A percentile compares a stretch with the other conserved stretches of the same genome.
phyloP scores from a whole-genome alignment of 2,113 vertebrate species.

The Sapayoa aenigma region DNA sequence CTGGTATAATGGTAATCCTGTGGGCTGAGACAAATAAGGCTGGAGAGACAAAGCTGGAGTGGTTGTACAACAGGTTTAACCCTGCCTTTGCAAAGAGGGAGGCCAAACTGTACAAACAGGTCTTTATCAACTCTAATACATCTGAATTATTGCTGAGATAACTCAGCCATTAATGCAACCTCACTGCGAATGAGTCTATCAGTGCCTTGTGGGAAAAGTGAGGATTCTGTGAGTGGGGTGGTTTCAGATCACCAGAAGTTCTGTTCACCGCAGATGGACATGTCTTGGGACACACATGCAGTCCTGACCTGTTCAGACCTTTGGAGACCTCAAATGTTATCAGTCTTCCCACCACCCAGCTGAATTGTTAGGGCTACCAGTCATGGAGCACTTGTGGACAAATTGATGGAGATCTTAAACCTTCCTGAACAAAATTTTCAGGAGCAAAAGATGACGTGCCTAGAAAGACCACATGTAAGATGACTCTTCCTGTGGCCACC shows the following conservation, averaged over 20 bases:
- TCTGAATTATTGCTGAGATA: background rate
- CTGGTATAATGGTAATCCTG: background rate
- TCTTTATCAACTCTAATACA: background rate
- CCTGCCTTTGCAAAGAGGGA: background rate
- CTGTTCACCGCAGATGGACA: background rate
- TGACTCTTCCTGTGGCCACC: background rate
- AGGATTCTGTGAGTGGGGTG: rapidly evolving
- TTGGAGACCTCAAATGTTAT: background rate
- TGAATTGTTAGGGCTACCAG: background rate
- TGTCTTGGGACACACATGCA: background rate
- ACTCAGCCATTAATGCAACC: background rate
- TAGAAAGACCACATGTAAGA: background rate
- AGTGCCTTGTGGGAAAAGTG: background rate
- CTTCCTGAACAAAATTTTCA: background rate
- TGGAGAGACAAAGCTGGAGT: background rate
- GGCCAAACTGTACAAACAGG: background rate
- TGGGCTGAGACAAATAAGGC: background rate
- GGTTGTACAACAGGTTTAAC: background rate
- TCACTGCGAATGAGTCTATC: background rate
- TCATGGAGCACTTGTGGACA: background rate
- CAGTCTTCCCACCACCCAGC: background rate
- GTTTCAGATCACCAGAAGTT: background rate
- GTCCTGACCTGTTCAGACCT: background rate
- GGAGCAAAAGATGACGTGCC: background rate
- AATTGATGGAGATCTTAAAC: background rate